phyloP scores from a whole-genome alignment of 2,888 invertebrate species.

The Xylota segnis region DNA sequence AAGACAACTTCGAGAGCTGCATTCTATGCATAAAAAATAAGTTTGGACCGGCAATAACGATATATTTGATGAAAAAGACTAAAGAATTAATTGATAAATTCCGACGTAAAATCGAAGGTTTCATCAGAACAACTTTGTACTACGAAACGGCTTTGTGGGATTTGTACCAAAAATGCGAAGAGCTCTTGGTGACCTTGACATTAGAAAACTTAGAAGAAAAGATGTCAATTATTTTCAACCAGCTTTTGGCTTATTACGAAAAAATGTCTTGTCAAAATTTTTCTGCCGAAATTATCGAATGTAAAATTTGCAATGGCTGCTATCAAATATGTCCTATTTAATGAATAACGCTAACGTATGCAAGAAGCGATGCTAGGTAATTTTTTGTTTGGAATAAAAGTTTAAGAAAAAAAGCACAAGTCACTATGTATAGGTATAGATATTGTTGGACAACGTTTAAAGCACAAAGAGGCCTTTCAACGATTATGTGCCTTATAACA shows the following conservation, averaged over 20 bases:
- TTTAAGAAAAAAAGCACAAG: too few relatives aligned
- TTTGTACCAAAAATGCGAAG: slow-evolving; percentile 39
- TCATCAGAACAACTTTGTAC: slow-evolving; percentile 39
- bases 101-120: slow-evolving; percentile 17
- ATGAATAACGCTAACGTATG: not conserved
- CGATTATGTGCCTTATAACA: not conserved
- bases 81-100: slow-evolving; percentile 16
- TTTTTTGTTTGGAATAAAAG: too few relatives aligned
- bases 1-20: slow-evolving; percentile 35
- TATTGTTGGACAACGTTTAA: not conserved
- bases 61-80: slow-evolving; percentile 24
- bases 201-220: slow-evolving; percentile 20
- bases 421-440: not conserved
- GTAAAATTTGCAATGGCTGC: slow-evolving; percentile 33
- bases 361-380: too few relatives aligned
- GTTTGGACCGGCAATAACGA: slow-evolving; percentile 3
- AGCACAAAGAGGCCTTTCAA: not conserved
- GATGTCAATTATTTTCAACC: not conserved
- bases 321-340: slow-evolving; percentile 18
- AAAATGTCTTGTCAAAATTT: slow-evolving; percentile 24
- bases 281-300: not conserved
- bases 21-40: slow-evolving; percentile 7
- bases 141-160: slow-evolving; percentile 52
- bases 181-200: slow-evolving; percentile 17
- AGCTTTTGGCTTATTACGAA: slow-evolving; percentile 37